These are phyloP conservation scores for Python bivittatus DNA, from an alignment of 2,113 vertebrate genomes.

Conservation along the genomic window DNA sequence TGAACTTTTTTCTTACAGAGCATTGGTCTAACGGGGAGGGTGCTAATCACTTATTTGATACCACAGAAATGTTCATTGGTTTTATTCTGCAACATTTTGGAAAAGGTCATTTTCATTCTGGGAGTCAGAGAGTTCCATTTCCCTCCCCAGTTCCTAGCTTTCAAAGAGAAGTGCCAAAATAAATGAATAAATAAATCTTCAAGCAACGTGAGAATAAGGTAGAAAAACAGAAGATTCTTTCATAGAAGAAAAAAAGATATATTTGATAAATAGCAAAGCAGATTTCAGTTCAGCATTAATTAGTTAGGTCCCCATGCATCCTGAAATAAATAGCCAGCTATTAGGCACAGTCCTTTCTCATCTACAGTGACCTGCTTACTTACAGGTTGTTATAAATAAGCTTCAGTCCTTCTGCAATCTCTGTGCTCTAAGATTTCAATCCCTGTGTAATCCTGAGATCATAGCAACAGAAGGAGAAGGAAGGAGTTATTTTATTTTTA, in stretches of 20 bases:
- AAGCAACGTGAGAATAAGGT: not conserved
- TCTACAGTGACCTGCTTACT: not conserved
- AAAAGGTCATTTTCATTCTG: not conserved
- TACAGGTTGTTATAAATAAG: not conserved
- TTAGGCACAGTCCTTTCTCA: not conserved
- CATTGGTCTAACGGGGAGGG: not conserved
- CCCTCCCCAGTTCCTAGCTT: not conserved
- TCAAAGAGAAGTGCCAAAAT: not conserved
- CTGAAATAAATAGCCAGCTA: not conserved
- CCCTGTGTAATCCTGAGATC: not conserved
- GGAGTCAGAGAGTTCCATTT: not conserved
- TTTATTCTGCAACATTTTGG: not conserved
- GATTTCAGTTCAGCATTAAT: not conserved
- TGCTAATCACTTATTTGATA: not conserved
- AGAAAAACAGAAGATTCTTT: not conserved
- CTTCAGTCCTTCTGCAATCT: not conserved
- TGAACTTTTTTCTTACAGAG: not conserved
- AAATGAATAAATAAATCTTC: not conserved
- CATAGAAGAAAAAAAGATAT: not conserved
- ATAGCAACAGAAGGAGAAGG: not conserved
- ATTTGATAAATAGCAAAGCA: not conserved
- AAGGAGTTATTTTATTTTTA: not conserved
- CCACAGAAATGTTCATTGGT: not conserved
- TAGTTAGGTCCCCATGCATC: not conserved
- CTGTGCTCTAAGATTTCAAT: not conserved